Evolutionary conservation across 2,888 invertebrate species (phyloP).

Genomic region (Gortyna flavago): DNA sequence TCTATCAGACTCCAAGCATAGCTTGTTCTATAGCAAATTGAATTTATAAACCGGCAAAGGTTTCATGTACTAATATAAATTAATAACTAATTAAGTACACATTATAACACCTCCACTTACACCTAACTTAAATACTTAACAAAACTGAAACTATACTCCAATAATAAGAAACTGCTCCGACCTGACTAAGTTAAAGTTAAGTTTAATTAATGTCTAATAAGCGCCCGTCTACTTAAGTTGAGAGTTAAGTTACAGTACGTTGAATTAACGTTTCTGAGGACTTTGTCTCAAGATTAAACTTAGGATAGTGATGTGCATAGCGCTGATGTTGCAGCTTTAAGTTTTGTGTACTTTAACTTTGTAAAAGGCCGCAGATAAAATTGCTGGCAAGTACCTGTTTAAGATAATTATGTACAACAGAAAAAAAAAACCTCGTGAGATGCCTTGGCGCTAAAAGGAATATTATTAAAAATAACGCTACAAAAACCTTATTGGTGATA

Average conservation of each 20-base stretch:
- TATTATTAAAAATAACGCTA: no score
- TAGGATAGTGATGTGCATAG: slow-evolving; percentile 44
- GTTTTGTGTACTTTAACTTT: slow-evolving; percentile 17
- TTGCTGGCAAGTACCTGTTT: not conserved
- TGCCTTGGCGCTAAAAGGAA: no score
- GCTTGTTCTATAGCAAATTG: not conserved
- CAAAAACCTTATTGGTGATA: no score
- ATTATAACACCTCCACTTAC: slow-evolving; percentile 12
- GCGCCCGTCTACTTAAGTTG: slow-evolving; percentile 41
- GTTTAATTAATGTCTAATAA: slow-evolving; percentile 58
- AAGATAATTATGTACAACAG: not conserved
- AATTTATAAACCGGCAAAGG: not conserved
- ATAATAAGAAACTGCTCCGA: slow-evolving; percentile 37
- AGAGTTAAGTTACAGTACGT: slow-evolving; percentile 47
- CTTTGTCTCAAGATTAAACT: slow-evolving; percentile 49
- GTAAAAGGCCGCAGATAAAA: not conserved
- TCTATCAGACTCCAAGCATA: not conserved
- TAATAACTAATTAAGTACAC: not conserved
- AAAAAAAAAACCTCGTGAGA: no score
- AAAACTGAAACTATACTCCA: slow-evolving; percentile 33
- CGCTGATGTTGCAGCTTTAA: slow-evolving; percentile 29
- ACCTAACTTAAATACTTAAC: slow-evolving; percentile 45
- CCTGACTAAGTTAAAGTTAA: slow-evolving; percentile 32
- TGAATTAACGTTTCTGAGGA: slow-evolving; percentile 39
- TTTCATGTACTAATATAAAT: not conserved